phyloP scores from a whole-genome alignment of 2,888 invertebrate genomes.

The Tethea ocularis region DNA sequence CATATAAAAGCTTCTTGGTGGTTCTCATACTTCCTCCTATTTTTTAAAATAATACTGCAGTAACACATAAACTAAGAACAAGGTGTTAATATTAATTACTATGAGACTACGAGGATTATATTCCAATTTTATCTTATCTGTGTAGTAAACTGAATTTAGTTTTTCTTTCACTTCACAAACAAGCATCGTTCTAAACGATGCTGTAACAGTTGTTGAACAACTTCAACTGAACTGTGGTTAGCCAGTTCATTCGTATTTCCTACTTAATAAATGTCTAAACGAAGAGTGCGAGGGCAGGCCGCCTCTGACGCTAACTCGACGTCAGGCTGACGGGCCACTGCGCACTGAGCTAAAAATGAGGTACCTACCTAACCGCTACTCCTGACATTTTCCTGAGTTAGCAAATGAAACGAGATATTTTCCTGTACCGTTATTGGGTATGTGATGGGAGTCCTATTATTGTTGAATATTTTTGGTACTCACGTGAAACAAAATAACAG shows the following conservation, averaged over 20 bases:
- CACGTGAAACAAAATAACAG: neutral
- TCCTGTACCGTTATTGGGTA: constrained; percentile 12
- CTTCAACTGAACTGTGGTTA: constrained; percentile 33
- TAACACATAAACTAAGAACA: neutral
- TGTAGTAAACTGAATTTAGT: too few relatives aligned
- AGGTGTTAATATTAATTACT: too few relatives aligned
- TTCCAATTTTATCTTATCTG: too few relatives aligned
- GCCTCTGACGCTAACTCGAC: constrained; percentile 70
- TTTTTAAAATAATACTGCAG: neutral
- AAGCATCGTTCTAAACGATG: constrained; percentile 13
- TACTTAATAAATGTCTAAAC: constrained; percentile 70
- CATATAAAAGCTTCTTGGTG: neutral
- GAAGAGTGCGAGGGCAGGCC: constrained; percentile 39
- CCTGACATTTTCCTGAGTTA: constrained; percentile 36
- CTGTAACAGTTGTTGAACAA: constrained; percentile 44
- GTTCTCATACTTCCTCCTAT: neutral
- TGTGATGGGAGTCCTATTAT: neutral
- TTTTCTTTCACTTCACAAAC: too few relatives aligned
- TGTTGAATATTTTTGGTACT: neutral
- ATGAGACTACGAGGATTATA: too few relatives aligned
- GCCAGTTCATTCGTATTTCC: constrained; percentile 55
- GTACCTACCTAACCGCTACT: constrained; percentile 40
- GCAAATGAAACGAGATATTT: constrained; percentile 29
- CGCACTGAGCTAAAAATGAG: constrained; percentile 62
- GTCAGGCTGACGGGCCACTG: constrained; percentile 49